A percentile compares a stretch with the other conserved stretches of the same genome.
Evolutionary conservation across 2,113 vertebrate species (phyloP).

Genomic region (Microcebus lehilahytsara): DNA sequence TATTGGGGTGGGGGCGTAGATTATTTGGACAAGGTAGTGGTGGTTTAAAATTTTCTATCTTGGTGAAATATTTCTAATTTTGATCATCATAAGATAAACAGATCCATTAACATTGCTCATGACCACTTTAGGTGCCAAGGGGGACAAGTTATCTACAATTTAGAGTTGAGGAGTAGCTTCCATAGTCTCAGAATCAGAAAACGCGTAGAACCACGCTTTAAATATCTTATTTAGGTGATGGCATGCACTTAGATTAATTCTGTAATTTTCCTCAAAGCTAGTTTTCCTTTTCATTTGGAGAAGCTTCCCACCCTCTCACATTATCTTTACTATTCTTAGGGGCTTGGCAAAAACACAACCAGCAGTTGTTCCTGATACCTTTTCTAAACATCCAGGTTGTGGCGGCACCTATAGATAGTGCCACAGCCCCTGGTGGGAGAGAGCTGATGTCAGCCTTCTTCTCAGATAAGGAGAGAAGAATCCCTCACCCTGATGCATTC

Average conservation of each 20-base stretch:
- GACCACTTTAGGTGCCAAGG: no score
- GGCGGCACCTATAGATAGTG: background rate
- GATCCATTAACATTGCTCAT: no score
- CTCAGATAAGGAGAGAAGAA: background rate
- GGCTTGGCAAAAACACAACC: background rate
- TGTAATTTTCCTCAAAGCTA: background rate
- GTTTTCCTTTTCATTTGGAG: background rate
- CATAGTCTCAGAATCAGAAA: background rate
- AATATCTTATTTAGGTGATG: background rate
- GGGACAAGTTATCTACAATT: background rate
- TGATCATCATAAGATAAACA: background rate
- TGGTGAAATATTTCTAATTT: slow-evolving; percentile 19
- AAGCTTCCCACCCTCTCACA: background rate
- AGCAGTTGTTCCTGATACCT: background rate
- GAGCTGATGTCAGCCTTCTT: background rate
- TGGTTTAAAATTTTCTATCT: background rate
- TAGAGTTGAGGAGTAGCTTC: background rate
- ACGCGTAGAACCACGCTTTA: background rate
- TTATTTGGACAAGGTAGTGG: background rate
- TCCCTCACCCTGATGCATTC: background rate
- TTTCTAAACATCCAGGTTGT: background rate
- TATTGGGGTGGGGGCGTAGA: background rate
- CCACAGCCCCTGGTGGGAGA: background rate
- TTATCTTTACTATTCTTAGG: background rate
- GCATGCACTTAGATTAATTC: background rate